Evolutionary conservation across 2,888 invertebrate genomes (phyloP), one percentile per base, ranked within the genome.

Genomic region (Ophioninae sp.): DNA sequence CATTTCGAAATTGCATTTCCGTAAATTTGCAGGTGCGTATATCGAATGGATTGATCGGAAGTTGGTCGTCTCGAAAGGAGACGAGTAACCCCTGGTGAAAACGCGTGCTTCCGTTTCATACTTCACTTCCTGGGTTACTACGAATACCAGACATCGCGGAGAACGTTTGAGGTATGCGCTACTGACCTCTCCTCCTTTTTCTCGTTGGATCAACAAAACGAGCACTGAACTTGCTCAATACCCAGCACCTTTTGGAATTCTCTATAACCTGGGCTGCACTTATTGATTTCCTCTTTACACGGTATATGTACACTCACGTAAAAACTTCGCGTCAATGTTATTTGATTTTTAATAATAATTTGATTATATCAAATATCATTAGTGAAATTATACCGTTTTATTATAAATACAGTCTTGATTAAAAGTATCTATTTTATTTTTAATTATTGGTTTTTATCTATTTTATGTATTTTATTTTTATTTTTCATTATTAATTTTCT

Each of bases 1-100:
- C 85, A 86, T 83, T 84, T 83, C 77, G 87, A 89, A 89, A 89
- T 87, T 88, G 87, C 87, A 89, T 89, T 89, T 87, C 88, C 86
- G 73, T 82, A 80, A 82, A 85, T 85, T 88, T 85, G 83, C 85
- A 70, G 65, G 56, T 70, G 64, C 64, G 69, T 67, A 65, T 77
- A 37, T 72, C 65, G 73, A 73, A 62, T 67, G 61, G 56, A 57
- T 62, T 23, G 62, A 62, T 39, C 70, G 65, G 41, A 73, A 65
- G 77, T 64, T 79, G 61, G 8, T 61, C 67, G 44, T 44, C 37
- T 59, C 68, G 50, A 70, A 20, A 21, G 70, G 69, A 39, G 17
- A n/a, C 1, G 56, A 7, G 44, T 10, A 7, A 7, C 8, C 41
- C 21, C 59, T 72, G 77, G 37, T 62, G 37, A 59, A 39, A 72